These are phyloP conservation scores for Perdita meconis DNA, from an alignment of 2,888 invertebrate genomes.

Conservation along the genomic window DNA sequence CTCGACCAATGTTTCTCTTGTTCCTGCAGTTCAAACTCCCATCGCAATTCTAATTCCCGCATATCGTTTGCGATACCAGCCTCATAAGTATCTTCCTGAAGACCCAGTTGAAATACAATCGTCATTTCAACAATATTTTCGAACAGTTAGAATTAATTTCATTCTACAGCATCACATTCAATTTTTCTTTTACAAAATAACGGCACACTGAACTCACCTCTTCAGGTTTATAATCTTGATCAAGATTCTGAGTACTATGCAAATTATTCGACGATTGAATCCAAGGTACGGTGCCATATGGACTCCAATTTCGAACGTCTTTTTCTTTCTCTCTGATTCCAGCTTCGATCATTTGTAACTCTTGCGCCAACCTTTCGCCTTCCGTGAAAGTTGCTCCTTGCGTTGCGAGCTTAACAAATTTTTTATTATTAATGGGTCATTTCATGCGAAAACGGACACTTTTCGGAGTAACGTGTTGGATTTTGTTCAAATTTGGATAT, in stretches of 20 bases:
- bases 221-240: conserved; percentile 81
- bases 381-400: conserved; percentile 85
- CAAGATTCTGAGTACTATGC: conserved; percentile 75
- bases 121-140: background rate
- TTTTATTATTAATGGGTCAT: background rate
- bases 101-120: background rate
- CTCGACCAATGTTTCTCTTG: conserved; percentile 87
- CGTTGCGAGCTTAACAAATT: conserved; percentile 84
- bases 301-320: conserved; percentile 85
- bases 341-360: conserved; percentile 87
- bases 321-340: conserved; percentile 88
- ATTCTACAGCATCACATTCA: background rate
- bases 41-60: conserved; percentile 87
- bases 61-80: conserved; percentile 89
- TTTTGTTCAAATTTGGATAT: too few species aligned
- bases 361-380: conserved; percentile 86
- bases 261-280: conserved; percentile 79
- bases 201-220: conserved; percentile 76
- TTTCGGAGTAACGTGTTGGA: too few species aligned
- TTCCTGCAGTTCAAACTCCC: conserved; percentile 89
- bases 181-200: background rate
- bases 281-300: conserved; percentile 81
- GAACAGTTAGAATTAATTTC: background rate
- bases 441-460: too few species aligned
- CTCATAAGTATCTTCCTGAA: conserved; percentile 87